Evolutionary conservation across 2,797 vertebrate genomes (phyloP), one percentile per base, ranked within the genome.

Genomic region (Sternarchorhynchus goeldii): DNA sequence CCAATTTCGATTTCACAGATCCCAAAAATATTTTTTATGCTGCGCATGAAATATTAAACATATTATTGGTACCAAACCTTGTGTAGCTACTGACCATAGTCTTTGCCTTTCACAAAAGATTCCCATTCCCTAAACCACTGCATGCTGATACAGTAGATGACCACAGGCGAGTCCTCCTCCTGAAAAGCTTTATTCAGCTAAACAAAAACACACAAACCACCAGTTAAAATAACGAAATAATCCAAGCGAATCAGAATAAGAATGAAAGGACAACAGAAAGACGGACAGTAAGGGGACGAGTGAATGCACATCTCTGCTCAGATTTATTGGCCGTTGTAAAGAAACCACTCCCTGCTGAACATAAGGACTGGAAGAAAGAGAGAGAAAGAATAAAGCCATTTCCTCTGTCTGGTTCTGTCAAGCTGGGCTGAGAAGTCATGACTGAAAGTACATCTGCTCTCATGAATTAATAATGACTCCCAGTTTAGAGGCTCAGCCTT

Each of bases 101-200:
- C 93, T 92, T 99, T 99, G 84, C 95, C 97, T 93, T 99, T 99
- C 86, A 99, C 97, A 89, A 99, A 99, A 81, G 93, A 95, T 90
- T 99, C 98, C 97, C 98, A 99, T 88, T 99, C 98, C 86, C 97
- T 94, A 90, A 99, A 99, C 98, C 98, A 99, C 76, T 98, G 97
- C 98, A 99, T 99, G 93, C 96, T 99, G 93, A 99, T 99, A 89
- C 97, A 99, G 90, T 97, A 98, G 89, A 99, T 99, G 31, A 95
- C 95, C 83, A 95, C 93, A 8, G 97, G 96, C 85, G 96, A 96
- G 88, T 98, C 97, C 88, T 99, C 97, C 91, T 99, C 97, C 89
- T 98, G 98, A 90, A 99, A 99, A 79, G 97, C 97, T 93, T 96
- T 98, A 89, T 99, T 99, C 85, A 99, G 94, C 98, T 99, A 83